These are phyloP conservation scores for Anas capensis DNA, from an alignment of 2,797 vertebrate genomes.

Conservation along the genomic window DNA sequence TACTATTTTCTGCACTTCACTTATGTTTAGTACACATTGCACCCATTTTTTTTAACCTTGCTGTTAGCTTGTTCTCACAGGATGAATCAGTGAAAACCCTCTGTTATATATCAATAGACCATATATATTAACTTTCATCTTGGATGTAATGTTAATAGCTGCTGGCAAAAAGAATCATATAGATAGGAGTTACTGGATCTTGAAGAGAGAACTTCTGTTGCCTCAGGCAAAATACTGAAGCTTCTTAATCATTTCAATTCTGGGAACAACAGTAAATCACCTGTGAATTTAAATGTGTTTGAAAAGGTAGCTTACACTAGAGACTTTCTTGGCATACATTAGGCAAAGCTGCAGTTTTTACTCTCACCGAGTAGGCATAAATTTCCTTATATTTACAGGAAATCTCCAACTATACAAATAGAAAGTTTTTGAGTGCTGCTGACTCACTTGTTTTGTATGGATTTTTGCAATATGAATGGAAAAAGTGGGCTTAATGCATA, in stretches of 20 bases:
- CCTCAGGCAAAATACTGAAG: constrained; percentile 41
- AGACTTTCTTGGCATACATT: background rate
- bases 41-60: background rate
- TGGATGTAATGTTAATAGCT: background rate
- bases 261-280: constrained; percentile 54
- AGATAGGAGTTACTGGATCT: constrained; percentile 19
- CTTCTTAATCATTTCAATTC: constrained; percentile 61
- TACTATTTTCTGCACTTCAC: background rate
- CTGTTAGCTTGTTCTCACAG: background rate
- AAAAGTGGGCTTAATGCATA: background rate
- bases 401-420: background rate
- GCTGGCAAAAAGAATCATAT: background rate
- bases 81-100: background rate
- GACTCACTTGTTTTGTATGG: background rate
- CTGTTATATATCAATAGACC: background rate
- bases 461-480: background rate
- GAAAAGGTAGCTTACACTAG: constrained; percentile 31
- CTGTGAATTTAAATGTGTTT: constrained; percentile 62
- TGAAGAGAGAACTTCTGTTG: constrained; percentile 57
- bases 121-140: background rate
- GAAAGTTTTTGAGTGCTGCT: background rate
- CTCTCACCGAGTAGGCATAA: background rate
- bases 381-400: constrained; percentile 26
- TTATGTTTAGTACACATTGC: accelerated
- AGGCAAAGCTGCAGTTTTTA: constrained; percentile 33